Conservation (phyloP, 2,113 vertebrate genomes). For the Atlantisia rogersi region DNA sequence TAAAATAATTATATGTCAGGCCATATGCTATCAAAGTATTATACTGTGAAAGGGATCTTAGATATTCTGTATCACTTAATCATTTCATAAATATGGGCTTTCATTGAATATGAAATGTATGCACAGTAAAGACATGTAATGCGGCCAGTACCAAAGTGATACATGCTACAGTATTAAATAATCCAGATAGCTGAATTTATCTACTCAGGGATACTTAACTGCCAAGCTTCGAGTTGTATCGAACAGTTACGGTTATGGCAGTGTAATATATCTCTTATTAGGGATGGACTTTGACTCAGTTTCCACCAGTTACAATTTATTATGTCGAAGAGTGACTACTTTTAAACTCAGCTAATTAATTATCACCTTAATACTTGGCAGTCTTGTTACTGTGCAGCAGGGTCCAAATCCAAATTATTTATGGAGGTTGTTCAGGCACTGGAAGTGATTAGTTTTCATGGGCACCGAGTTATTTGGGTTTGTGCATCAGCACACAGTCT, state of each 20-base stretch:
- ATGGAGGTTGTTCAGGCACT: not conserved
- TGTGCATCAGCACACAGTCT: not conserved
- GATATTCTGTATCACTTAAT: not conserved
- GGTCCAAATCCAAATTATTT: constrained; percentile 10
- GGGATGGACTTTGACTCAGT: not conserved
- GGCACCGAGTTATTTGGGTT: not conserved
- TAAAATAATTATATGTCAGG: constrained; percentile 25
- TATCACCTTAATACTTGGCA: not conserved
- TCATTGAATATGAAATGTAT: not conserved
- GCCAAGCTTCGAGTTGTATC: not conserved
- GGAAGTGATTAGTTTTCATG: not conserved
- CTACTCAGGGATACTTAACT: not conserved
- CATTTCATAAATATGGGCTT: not conserved
- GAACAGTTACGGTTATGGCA: not conserved
- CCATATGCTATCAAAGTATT: constrained; percentile 2
- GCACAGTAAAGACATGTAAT: not conserved
- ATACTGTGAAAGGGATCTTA: not conserved
- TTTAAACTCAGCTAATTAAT: constrained; percentile 8
- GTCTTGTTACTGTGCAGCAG: not conserved
- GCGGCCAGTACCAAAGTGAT: not conserved
- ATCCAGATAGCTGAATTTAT: not conserved
- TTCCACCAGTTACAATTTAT: not conserved
- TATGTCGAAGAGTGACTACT: not conserved
- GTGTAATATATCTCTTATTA: not conserved
- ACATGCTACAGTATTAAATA: constrained; percentile 3